Base-by-base conservation (phyloP, 2,797 vertebrate genomes). In the Erpetoichthys calabaricus region DNA sequence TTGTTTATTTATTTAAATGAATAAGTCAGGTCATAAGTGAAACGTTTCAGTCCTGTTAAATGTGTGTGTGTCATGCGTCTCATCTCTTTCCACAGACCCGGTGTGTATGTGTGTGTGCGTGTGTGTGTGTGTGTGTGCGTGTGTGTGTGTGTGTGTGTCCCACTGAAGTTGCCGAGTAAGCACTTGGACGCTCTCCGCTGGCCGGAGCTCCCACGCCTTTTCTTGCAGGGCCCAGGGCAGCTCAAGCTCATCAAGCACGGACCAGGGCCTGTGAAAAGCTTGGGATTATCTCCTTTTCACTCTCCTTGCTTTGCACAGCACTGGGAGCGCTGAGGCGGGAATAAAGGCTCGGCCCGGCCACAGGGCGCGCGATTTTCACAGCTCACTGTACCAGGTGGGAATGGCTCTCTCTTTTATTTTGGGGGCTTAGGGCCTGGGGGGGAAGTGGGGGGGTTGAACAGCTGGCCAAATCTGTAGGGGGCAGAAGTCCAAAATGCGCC, bases 231-330 rank as follows among this genome's bases (percentile, higher is more conserved):
- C 82, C 81, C 72, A 76, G 80, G 80, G 82, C 83, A 85, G 89
- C 93, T 89, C 89, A 94, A 91, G 86, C 91, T 82, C 91, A 97
- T 98, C 92, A 97, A 91, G 88, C 92, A 93, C 89, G 89, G 92
- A 86, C 95, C 94, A 98, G 81, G 92, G 91, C 89, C 90, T 75
- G 85, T 97, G 92, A 98, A 98, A 94, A 95, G 91, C 89, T 69
- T 79, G 80, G 91, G 92, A 97, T 97, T 98, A 98, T 82, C 87
- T 83, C 83, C 76, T 83, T 83, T 75, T 86, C 70, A 79, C 85
- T 86, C 76, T 82, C 79, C 79, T 82, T 86, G 86, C 81, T 84
- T 84, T 82, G 80, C 83, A 83, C 84, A 70, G 80, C 78, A 79
- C 85, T 82, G 87, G 79, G 75, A 72, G 76, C 76, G 80, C 79